Evolutionary conservation across 1,140 invertebrate species (phyloP).

Genomic region (Lasioglossum albipes): DNA sequence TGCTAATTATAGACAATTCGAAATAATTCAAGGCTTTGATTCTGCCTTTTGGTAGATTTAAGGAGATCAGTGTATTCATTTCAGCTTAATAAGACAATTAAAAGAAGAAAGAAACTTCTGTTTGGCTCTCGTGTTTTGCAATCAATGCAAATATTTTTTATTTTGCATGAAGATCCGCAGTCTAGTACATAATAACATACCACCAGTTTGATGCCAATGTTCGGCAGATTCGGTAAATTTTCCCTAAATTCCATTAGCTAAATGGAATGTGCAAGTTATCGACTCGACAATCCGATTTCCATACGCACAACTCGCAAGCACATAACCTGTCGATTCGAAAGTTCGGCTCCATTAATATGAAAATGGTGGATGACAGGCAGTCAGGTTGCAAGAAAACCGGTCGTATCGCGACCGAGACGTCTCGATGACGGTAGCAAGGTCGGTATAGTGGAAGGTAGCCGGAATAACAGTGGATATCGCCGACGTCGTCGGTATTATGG

Average conservation of each 20-base stretch:
- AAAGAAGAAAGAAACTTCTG: too few species aligned
- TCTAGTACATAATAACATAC: too few species aligned
- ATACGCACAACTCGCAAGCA: not conserved
- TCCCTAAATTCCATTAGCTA: not conserved
- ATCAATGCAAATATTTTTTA: too few species aligned
- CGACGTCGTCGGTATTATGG: conserved; percentile 65
- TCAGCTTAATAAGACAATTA: too few species aligned
- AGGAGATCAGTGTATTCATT: too few species aligned
- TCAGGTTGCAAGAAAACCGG: conserved; percentile 1
- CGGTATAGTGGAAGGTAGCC: conserved; percentile 13
- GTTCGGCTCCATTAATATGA: conserved; percentile 23
- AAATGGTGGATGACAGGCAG: conserved; percentile 24
- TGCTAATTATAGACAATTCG: too few species aligned
- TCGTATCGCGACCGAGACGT: not conserved
- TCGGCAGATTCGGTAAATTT: too few species aligned
- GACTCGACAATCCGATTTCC: not conserved
- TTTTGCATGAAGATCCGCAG: too few species aligned
- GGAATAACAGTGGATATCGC: conserved; percentile 22
- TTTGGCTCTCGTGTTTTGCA: too few species aligned
- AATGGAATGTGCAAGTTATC: not conserved
- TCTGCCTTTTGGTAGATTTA: too few species aligned
- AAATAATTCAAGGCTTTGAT: too few species aligned
- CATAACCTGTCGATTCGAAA: conserved; percentile 4
- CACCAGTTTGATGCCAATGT: too few species aligned
- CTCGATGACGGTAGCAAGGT: conserved; percentile 35